Evolutionary conservation across 2,888 invertebrate species (phyloP).

Genomic region (Patella pellucida): DNA sequence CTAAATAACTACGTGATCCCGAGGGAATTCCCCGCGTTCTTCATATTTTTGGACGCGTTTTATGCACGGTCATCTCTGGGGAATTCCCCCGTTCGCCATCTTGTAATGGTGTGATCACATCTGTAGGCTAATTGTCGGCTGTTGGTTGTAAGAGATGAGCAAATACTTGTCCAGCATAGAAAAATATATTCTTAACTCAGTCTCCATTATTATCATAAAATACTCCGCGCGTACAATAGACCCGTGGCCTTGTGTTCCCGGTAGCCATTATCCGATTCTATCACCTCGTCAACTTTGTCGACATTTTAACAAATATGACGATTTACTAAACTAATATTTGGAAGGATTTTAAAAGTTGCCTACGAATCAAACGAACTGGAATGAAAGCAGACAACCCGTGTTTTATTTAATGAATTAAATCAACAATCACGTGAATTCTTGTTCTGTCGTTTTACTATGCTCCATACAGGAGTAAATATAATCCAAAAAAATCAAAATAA

Average conservation of each 20-base stretch:
- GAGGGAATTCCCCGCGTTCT: neutral
- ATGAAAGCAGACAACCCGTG: too few species aligned
- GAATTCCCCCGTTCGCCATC: too few species aligned
- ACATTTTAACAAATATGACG: neutral
- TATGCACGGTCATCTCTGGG: too few species aligned
- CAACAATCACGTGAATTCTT: too few species aligned
- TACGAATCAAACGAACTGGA: too few species aligned
- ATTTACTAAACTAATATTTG: constrained; percentile 6
- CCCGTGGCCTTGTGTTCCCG: neutral
- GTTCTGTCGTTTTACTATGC: too few species aligned
- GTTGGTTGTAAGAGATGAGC: neutral
- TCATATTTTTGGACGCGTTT: too few species aligned
- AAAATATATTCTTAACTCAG: neutral
- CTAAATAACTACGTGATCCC: neutral
- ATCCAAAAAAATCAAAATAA: too few species aligned
- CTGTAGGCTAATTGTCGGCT: neutral
- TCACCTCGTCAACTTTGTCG: too few species aligned
- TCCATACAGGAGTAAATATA: too few species aligned
- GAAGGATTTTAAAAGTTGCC: neutral
- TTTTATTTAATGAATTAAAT: too few species aligned
- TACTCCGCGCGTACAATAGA: neutral
- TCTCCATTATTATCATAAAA: neutral
- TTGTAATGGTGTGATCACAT: neutral
- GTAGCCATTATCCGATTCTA: neutral
- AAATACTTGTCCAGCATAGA: neutral